Evolutionary conservation across 2,797 vertebrate genomes (phyloP).

Genomic region (Eulemur rubriventer): DNA sequence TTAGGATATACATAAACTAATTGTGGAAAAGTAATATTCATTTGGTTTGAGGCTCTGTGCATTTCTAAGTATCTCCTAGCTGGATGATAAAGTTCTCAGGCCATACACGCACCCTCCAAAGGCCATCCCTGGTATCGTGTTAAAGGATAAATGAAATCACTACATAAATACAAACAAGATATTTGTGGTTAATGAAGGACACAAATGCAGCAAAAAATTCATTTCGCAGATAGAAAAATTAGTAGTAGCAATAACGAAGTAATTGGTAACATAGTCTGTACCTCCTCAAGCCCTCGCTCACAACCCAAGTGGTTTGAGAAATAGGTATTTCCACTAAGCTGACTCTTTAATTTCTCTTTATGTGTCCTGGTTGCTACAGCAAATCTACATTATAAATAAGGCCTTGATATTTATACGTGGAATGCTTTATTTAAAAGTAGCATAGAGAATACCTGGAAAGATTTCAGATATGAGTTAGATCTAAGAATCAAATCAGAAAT

Average conservation of each 20-base stretch:
- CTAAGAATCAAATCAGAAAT: constrained; percentile 19
- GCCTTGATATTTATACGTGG: neutral
- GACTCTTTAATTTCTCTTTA: neutral
- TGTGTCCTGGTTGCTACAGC: neutral
- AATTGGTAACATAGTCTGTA: neutral
- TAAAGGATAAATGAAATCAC: constrained; percentile 36
- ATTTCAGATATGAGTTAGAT: constrained; percentile 38
- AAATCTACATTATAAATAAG: neutral
- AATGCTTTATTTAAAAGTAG: neutral
- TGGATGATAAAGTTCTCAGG: neutral
- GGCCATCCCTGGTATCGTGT: neutral
- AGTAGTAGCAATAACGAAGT: neutral
- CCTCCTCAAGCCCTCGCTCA: neutral
- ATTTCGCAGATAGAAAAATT: constrained; percentile 1
- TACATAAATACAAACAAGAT: neutral
- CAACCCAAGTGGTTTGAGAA: neutral
- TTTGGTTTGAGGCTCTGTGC: neutral
- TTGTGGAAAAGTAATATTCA: neutral
- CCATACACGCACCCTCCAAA: neutral
- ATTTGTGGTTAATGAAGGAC: neutral
- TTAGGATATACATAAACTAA: neutral
- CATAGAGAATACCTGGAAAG: neutral
- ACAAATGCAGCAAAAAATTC: neutral
- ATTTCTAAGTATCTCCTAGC: constrained; percentile 10
- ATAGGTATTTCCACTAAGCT: neutral